These are phyloP conservation scores for Embiotoca jacksoni DNA, from an alignment of 2,113 vertebrate species.

Conservation along the genomic window DNA sequence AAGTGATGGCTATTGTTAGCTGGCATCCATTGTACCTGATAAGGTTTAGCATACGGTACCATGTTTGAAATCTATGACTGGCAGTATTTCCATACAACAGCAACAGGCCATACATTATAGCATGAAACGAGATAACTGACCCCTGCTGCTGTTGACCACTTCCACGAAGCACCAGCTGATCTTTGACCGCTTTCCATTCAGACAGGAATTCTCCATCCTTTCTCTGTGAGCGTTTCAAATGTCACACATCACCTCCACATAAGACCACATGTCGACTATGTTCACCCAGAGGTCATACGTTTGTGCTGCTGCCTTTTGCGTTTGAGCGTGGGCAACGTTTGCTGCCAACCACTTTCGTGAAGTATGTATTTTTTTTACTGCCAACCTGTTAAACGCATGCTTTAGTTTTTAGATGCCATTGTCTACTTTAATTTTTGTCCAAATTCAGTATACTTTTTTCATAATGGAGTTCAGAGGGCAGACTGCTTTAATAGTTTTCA, in stretches of 20 bases:
- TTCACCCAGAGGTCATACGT: not conserved
- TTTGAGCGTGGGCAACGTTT: not conserved
- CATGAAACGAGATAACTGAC: not conserved
- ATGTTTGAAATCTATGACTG: not conserved
- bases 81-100: not conserved
- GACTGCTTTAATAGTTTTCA: no score
- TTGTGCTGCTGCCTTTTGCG: not conserved
- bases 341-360: not conserved
- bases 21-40: no score
- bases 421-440: not conserved
- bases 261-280: not conserved
- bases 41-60: not conserved
- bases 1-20: no score
- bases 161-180: not conserved
- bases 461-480: not conserved
- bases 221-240: not conserved
- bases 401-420: not conserved
- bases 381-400: not conserved
- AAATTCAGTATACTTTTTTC: no score
- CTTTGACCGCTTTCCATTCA: not conserved
- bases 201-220: not conserved
- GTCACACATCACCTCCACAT: not conserved
- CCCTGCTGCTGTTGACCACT: not conserved
- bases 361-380: no score
- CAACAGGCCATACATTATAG: not conserved